phyloP scores from a whole-genome alignment of 1,140 invertebrate species.

The Diorhabda sublineata region DNA sequence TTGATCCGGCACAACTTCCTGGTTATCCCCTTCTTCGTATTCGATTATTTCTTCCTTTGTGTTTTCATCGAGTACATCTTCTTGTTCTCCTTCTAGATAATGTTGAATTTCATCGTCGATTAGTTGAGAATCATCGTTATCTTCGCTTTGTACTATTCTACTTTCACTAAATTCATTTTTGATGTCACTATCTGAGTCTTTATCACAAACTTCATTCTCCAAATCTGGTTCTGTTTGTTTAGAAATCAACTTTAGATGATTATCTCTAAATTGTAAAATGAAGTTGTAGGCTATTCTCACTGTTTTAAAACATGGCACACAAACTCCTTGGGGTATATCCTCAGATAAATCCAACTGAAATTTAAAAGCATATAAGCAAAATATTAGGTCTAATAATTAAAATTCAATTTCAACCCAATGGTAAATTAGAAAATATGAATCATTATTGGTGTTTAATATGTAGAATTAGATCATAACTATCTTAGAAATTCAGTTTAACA shows the following conservation, averaged over 20 bases:
- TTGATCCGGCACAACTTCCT: not conserved
- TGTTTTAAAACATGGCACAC: constrained; percentile 19
- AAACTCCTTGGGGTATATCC: constrained; percentile 11
- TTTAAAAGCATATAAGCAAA: no score
- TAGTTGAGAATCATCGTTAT: not conserved
- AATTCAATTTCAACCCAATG: no score
- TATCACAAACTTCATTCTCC: not conserved
- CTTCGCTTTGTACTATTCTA: not conserved
- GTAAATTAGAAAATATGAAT: no score
- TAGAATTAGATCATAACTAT: no score
- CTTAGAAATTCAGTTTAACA: no score
- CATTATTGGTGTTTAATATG: no score
- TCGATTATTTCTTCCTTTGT: not conserved
- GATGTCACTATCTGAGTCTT: not conserved
- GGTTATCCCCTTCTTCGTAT: not conserved
- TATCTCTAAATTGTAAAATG: constrained; percentile 20
- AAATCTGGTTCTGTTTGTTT: not conserved
- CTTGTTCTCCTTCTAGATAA: not conserved
- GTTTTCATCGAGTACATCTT: not conserved
- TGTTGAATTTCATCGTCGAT: not conserved
- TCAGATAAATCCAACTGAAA: constrained; percentile 12
- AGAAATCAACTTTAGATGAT: constrained; percentile 5
- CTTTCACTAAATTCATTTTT: constrained; percentile 3
- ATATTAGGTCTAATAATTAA: no score
- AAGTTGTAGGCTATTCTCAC: constrained; percentile 21